Evolutionary conservation across 2,797 vertebrate genomes (phyloP).

Genomic region (Pseudochaenichthys georgianus): DNA sequence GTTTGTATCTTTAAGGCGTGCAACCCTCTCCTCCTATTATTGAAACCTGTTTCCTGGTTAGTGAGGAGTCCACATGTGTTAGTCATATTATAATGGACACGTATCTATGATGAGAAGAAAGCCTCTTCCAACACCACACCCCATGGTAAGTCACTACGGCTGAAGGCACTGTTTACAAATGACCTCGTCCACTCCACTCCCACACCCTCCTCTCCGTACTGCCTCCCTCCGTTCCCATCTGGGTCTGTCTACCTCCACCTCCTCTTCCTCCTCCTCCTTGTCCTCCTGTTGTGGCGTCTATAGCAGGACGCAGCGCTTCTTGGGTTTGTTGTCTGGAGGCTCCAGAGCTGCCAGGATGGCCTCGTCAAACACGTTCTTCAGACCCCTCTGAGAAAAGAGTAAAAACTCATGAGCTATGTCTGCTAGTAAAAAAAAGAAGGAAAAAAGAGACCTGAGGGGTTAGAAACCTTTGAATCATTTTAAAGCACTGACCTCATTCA

Average conservation of each 20-base stretch:
- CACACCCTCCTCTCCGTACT: neutral
- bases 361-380: slow-evolving; percentile 87
- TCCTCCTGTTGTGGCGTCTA: slow-evolving; percentile 52
- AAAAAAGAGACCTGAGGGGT: neutral
- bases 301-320: slow-evolving; percentile 81
- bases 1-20: slow-evolving; percentile 20
- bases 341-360: slow-evolving; percentile 85
- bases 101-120: slow-evolving; percentile 39
- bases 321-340: slow-evolving; percentile 84
- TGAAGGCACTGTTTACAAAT: slow-evolving; percentile 65
- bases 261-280: slow-evolving; percentile 8
- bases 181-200: slow-evolving; percentile 4
- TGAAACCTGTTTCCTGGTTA: slow-evolving; percentile 34
- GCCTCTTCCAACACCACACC: slow-evolving; percentile 44
- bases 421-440: neutral
- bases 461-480: no score
- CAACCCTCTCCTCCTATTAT: slow-evolving; percentile 23
- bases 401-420: neutral
- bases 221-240: slow-evolving; percentile 20
- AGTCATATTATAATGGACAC: slow-evolving; percentile 44
- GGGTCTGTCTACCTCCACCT: slow-evolving; percentile 4
- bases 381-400: slow-evolving; percentile 72
- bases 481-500: no score
- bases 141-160: slow-evolving; percentile 46
- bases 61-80: slow-evolving; percentile 50